Conservation (phyloP, 2,797 vertebrate genomes). For the Hydrolagus colliei region DNA sequence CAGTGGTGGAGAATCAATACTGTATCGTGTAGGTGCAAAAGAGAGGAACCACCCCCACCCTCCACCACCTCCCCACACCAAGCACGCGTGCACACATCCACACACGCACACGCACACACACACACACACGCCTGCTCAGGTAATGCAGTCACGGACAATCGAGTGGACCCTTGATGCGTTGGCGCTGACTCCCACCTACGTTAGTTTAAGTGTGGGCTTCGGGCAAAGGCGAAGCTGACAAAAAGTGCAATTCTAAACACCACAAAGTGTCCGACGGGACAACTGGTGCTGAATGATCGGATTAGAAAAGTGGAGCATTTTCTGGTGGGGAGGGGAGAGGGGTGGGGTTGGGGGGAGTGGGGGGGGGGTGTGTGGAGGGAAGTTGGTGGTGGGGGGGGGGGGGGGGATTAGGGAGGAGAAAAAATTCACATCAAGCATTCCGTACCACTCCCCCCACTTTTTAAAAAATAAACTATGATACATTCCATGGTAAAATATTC, state of each 20-base stretch:
- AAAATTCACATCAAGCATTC: neutral
- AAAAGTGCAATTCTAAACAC: conserved; percentile 23
- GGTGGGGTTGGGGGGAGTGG: too few relatives aligned
- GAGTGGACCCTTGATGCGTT: conserved; percentile 13
- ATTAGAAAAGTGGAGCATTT: neutral
- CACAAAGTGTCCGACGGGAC: too few relatives aligned
- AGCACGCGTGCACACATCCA: neutral
- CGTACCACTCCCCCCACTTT: neutral
- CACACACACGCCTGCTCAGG: neutral
- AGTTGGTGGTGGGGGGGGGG: too few relatives aligned
- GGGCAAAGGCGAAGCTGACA: neutral
- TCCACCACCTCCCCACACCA: neutral
- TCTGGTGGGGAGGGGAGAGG: neutral
- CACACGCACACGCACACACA: too few relatives aligned
- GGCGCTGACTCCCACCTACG: conserved; percentile 12
- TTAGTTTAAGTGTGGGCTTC: neutral
- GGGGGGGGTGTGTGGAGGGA: too few relatives aligned
- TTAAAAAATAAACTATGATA: neutral
- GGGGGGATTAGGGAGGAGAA: too few relatives aligned
- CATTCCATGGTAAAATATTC: conserved; percentile 13
- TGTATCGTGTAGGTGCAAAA: conserved; percentile 10
- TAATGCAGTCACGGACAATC: neutral
- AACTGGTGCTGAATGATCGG: conserved; percentile 3
- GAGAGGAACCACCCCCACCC: neutral
- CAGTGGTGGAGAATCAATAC: neutral